These are phyloP conservation scores for Loripinus fragilis DNA, from an alignment of 2,888 invertebrate genomes.

Conservation along the genomic window DNA sequence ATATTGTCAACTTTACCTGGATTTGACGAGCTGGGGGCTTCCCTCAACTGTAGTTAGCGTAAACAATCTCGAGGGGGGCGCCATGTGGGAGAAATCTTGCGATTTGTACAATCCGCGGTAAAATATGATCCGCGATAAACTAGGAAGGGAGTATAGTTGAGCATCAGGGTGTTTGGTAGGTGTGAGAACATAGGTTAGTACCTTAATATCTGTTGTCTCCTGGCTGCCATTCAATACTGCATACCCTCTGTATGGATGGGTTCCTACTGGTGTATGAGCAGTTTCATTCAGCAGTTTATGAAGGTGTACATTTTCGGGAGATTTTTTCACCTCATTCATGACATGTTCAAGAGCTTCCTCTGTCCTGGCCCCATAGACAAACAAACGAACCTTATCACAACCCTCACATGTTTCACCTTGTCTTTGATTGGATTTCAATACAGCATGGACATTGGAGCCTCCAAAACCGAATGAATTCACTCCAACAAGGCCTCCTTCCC, in stretches of 20 bases:
- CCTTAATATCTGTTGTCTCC: slow-evolving; percentile 68
- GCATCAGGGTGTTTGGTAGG: too few species aligned
- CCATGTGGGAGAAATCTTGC: too few species aligned
- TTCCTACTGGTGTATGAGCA: slow-evolving; percentile 85
- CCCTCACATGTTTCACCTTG: slow-evolving; percentile 60
- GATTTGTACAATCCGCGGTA: too few species aligned
- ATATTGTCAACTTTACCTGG: too few species aligned
- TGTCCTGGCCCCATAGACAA: slow-evolving; percentile 93
- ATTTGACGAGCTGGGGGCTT: too few species aligned
- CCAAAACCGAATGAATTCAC: slow-evolving; percentile 99
- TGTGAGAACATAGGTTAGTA: too few species aligned
- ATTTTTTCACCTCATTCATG: slow-evolving; percentile 90
- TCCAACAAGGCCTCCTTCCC: slow-evolving; percentile 95
- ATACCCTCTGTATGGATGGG: slow-evolving; percentile 93
- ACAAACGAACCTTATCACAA: slow-evolving; percentile 86
- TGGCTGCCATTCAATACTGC: slow-evolving; percentile 87
- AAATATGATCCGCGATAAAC: too few species aligned
- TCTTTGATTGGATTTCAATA: slow-evolving; percentile 84
- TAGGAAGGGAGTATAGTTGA: too few species aligned
- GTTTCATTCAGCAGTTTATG: slow-evolving; percentile 80
- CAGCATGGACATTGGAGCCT: slow-evolving; percentile 86
- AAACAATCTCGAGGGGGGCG: too few species aligned
- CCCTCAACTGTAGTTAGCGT: too few species aligned
- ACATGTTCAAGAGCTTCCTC: slow-evolving; percentile 89
- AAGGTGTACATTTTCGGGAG: slow-evolving; percentile 73